These are phyloP conservation scores for Petromus typicus DNA, from an alignment of 2,113 vertebrate genomes.

Conservation along the genomic window DNA sequence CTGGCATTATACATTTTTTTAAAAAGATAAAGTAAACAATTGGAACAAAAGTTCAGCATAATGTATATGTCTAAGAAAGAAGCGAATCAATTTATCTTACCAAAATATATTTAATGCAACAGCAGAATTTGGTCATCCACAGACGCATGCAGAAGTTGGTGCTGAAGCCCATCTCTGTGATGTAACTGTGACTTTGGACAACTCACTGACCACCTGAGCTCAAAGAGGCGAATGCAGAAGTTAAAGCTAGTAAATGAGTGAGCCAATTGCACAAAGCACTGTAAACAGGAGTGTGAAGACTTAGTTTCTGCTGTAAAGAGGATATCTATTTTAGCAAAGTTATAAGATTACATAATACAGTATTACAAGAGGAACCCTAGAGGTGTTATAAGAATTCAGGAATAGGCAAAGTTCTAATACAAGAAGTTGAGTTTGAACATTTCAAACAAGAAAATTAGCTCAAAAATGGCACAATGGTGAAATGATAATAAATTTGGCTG, in stretches of 20 bases:
- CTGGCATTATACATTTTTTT: slow-evolving; percentile 66
- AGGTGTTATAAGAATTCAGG: slow-evolving; percentile 11
- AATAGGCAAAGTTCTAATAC: slow-evolving; percentile 9
- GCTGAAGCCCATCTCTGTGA: not conserved
- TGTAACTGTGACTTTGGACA: slow-evolving; percentile 15
- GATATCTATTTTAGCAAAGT: slow-evolving; percentile 43
- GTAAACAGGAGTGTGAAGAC: slow-evolving; percentile 35
- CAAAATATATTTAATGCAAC: slow-evolving; percentile 31
- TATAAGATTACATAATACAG: slow-evolving; percentile 1
- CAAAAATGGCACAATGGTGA: not conserved
- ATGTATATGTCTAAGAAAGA: slow-evolving; percentile 7
- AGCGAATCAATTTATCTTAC: slow-evolving; percentile 33
- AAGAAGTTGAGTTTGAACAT: slow-evolving; percentile 25
- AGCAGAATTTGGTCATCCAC: not conserved
- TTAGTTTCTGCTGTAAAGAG: slow-evolving; percentile 20
- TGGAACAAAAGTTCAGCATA: slow-evolving; percentile 54
- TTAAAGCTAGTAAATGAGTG: slow-evolving; percentile 21
- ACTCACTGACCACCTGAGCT: not conserved
- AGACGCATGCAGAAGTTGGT: not conserved
- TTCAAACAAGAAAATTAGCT: slow-evolving; percentile 16
- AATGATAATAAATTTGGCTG: not conserved
- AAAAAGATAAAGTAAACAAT: slow-evolving; percentile 67
- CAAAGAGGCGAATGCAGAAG: not conserved
- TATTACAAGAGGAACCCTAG: not conserved
- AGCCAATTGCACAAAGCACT: not conserved